These are phyloP conservation scores for Pachypanchax playfairii DNA, from an alignment of 2,113 vertebrate genomes.

Conservation along the genomic window DNA sequence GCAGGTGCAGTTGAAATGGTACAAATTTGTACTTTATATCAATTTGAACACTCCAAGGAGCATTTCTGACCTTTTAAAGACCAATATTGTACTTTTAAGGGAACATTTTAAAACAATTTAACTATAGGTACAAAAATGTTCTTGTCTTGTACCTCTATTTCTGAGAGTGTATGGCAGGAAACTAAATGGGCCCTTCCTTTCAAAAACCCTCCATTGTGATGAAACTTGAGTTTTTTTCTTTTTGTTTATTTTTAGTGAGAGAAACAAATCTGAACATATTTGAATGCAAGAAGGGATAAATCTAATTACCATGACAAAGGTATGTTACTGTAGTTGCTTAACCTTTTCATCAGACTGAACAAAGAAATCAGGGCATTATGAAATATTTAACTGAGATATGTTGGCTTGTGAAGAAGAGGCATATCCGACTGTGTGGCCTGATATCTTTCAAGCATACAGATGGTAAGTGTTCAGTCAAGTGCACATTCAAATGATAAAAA, in stretches of 20 bases:
- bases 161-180: no score
- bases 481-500: slow-evolving; percentile 14
- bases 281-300: background rate
- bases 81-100: no score
- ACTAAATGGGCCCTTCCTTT: no score
- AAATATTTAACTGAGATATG: background rate
- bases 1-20: no score
- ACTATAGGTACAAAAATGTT: no score
- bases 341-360: background rate
- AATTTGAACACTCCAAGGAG: no score
- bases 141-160: no score
- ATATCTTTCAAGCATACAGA: slow-evolving; percentile 34
- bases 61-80: no score
- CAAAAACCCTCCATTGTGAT: background rate
- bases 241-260: no score
- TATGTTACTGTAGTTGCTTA: background rate
- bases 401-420: background rate
- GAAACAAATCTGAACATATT: no score
- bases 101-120: no score
- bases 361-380: background rate
- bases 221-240: background rate
- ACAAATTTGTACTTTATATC: no score
- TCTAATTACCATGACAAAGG: background rate
- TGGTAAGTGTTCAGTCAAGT: slow-evolving; percentile 21
- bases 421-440: slow-evolving; percentile 1